Conservation (phyloP, 35 echinoderm and acorn worm species). For the Apostichopus californicus region DNA sequence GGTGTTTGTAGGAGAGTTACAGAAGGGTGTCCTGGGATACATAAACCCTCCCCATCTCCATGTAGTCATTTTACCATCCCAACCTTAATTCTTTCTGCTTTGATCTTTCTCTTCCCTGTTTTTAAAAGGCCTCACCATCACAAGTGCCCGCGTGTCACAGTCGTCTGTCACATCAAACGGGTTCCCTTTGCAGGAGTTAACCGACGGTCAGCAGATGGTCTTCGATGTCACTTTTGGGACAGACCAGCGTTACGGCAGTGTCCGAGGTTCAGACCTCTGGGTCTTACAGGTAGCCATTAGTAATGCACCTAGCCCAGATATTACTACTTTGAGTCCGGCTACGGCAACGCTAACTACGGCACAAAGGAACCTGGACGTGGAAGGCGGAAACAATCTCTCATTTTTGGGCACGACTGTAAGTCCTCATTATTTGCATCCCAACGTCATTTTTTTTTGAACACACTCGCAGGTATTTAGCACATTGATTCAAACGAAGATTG, state of each 20-base stretch:
- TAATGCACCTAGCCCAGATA: not conserved
- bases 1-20: too few relatives aligned
- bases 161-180: not conserved
- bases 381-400: not conserved
- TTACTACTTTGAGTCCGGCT: not conserved
- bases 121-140: conserved; percentile 33
- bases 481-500: too few relatives aligned
- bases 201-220: not conserved
- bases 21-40: too few relatives aligned
- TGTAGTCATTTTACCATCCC: too few relatives aligned
- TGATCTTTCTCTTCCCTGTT: not conserved
- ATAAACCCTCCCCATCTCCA: too few relatives aligned
- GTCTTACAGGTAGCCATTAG: not conserved
- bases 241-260: conserved; percentile 14
- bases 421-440: not conserved
- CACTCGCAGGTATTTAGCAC: too few relatives aligned
- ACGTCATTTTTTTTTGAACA: too few relatives aligned
- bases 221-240: conserved; percentile 14
- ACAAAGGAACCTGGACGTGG: conserved; percentile 3
- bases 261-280: not conserved
- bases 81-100: not conserved
- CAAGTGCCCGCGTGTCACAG: not conserved
- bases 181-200: conserved; percentile 9
- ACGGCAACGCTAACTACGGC: not conserved
- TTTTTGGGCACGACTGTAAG: not conserved